Evolutionary conservation across 2,888 invertebrate species (phyloP).

Genomic region (Amblyjoppa fuscipennis): DNA sequence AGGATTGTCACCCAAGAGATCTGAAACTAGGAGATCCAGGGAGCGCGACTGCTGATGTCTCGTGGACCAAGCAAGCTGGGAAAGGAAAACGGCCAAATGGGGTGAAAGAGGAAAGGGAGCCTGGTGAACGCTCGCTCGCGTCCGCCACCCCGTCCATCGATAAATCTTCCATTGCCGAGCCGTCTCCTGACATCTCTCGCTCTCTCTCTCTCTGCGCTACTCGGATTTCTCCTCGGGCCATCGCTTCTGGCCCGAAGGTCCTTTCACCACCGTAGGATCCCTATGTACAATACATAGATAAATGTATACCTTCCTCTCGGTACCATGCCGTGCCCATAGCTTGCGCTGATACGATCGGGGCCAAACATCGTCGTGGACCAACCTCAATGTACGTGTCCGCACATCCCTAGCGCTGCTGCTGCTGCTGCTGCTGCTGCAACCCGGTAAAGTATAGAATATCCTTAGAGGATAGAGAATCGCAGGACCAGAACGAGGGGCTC

Average conservation of each 20-base stretch:
- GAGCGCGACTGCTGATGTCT: constrained; percentile 35
- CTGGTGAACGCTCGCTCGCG: constrained; percentile 46
- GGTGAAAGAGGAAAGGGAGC: constrained; percentile 18
- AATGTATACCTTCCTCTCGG: neutral
- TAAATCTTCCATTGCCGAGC: constrained; percentile 60
- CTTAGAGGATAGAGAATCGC: constrained; percentile 22
- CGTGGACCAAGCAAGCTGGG: constrained; percentile 11
- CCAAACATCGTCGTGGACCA: constrained; percentile 54
- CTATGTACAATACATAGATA: constrained; percentile 22
- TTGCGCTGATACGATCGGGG: constrained; percentile 51
- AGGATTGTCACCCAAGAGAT: neutral
- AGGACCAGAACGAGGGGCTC: constrained; percentile 38
- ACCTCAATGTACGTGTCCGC: constrained; percentile 31
- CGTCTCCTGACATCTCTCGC: constrained; percentile 11
- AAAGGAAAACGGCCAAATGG: constrained; percentile 48
- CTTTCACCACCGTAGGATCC: constrained; percentile 56
- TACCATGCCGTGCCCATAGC: constrained; percentile 11
- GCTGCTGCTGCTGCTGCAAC: constrained; percentile 16
- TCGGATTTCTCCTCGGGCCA: constrained; percentile 63
- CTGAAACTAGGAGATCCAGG: neutral
- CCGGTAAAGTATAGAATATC: constrained; percentile 50
- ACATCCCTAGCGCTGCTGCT: constrained; percentile 38
- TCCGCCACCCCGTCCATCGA: constrained; percentile 61
- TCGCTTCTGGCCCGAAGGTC: constrained; percentile 62
- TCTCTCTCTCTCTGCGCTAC: constrained; percentile 18